A percentile compares a stretch with the other conserved stretches of the same genome.
phyloP scores from a whole-genome alignment of 2,888 invertebrate genomes.

The Mythimna vitellina region DNA sequence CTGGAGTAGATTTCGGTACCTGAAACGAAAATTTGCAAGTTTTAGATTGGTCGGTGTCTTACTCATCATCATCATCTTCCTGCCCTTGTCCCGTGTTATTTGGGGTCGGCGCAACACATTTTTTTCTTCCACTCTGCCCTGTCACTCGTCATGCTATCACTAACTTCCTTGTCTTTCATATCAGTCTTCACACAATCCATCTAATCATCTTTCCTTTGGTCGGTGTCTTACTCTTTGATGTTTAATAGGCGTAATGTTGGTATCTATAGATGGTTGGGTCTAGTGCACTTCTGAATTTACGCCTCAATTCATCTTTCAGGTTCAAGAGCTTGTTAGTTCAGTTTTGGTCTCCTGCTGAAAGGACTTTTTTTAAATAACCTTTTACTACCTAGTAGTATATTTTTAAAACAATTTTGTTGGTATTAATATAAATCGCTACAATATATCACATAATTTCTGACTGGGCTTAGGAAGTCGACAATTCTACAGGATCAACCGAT shows the following conservation, averaged over 20 bases:
- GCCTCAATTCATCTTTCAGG: not conserved
- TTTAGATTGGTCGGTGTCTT: not conserved
- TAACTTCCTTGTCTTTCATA: too few species aligned
- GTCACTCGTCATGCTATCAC: too few species aligned
- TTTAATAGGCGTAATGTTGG: too few species aligned
- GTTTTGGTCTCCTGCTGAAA: not conserved
- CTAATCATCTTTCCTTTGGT: too few species aligned
- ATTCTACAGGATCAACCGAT: too few species aligned
- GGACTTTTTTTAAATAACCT: not conserved
- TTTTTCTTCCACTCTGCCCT: too few species aligned
- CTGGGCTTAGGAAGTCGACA: not conserved
- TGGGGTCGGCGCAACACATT: too few species aligned
- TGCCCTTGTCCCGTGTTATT: too few species aligned
- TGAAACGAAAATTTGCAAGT: slow-evolving; percentile 55
- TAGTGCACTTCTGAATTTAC: too few species aligned
- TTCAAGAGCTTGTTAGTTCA: not conserved
- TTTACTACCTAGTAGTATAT: too few species aligned
- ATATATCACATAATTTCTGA: not conserved
- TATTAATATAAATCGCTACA: not conserved
- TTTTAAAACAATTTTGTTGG: not conserved
- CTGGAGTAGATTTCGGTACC: slow-evolving; percentile 90
- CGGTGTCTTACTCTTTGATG: not conserved
- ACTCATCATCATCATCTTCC: too few species aligned
- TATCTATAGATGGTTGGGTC: not conserved
- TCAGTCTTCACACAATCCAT: too few species aligned